Percentiles rank a stretch among this genome's conserved stretches.
Conservation (phyloP, 35 echinoderm and acorn worm genomes). For the Holothuria glaberrima region DNA sequence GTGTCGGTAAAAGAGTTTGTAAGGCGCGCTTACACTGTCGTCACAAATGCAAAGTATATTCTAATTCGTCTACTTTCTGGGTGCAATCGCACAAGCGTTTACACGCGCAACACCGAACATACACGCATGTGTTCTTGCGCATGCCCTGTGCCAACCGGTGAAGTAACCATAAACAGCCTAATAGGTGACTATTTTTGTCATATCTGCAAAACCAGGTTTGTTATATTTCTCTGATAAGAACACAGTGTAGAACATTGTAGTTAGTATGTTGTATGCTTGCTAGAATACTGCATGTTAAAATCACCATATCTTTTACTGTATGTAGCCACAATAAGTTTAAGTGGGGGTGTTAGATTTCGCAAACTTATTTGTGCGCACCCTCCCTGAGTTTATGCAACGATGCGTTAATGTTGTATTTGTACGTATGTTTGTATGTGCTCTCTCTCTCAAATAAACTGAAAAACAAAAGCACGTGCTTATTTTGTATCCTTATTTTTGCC, state of each 20-base stretch:
- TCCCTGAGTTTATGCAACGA: neutral
- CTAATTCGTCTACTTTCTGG: too few relatives aligned
- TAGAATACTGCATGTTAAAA: neutral
- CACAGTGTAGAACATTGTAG: neutral
- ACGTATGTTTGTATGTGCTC: neutral
- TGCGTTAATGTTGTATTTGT: neutral
- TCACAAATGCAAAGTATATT: too few relatives aligned
- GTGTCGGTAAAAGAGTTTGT: neutral
- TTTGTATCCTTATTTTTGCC: too few relatives aligned
- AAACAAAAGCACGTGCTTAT: too few relatives aligned
- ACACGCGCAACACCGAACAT: too few relatives aligned
- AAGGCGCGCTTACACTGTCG: too few relatives aligned
- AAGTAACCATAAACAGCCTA: too few relatives aligned
- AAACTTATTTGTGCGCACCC: neutral
- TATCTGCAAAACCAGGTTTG: neutral
- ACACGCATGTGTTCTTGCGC: too few relatives aligned
- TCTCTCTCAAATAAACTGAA: neutral
- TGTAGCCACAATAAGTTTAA: neutral
- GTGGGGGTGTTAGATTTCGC: neutral
- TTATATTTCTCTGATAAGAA: too few relatives aligned
- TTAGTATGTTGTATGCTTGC: neutral
- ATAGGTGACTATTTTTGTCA: neutral
- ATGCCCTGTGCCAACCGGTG: too few relatives aligned
- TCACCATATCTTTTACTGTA: neutral
- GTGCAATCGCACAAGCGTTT: too few relatives aligned